Evolutionary conservation across 2,113 vertebrate species (phyloP).

Genomic region (Carassius gibelio): DNA sequence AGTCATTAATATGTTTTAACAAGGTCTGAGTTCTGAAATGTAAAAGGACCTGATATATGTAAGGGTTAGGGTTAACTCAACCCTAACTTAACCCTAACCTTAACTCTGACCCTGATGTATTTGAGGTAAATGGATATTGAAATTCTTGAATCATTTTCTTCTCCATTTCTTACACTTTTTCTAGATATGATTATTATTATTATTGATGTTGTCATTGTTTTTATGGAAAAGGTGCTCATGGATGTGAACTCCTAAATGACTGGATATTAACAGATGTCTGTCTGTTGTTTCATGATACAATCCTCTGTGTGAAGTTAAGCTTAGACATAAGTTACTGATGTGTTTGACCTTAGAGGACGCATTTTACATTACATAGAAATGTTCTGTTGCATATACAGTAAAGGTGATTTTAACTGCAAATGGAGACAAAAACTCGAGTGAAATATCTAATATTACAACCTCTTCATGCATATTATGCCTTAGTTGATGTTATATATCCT

Average conservation of each 20-base stretch:
- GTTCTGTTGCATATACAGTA: constrained; percentile 1
- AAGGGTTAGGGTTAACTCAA: not conserved
- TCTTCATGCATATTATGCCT: not conserved
- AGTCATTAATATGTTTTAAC: constrained; percentile 14
- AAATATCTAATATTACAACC: not conserved
- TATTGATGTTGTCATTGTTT: constrained; percentile 52
- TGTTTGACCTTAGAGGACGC: constrained; percentile 45
- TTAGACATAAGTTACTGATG: constrained; percentile 44
- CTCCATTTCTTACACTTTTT: constrained; percentile 31
- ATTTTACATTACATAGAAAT: constrained; percentile 21
- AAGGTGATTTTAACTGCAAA: not conserved
- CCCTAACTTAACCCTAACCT: not conserved
- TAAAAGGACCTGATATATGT: not conserved
- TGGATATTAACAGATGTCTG: constrained; percentile 46
- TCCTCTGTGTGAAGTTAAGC: constrained; percentile 47
- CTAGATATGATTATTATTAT: constrained; percentile 54
- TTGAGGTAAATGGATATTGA: constrained; percentile 21
- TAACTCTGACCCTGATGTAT: constrained; percentile 29
- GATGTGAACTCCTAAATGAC: constrained; percentile 19
- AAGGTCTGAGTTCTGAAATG: constrained; percentile 4
- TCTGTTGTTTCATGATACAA: constrained; percentile 40
- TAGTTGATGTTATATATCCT: not conserved
- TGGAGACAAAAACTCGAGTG: not conserved
- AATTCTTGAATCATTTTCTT: constrained; percentile 7
- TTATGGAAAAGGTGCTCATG: constrained; percentile 50